Evolutionary conservation across 2,113 vertebrate species (phyloP).

Genomic region (Mus spicilegus): DNA sequence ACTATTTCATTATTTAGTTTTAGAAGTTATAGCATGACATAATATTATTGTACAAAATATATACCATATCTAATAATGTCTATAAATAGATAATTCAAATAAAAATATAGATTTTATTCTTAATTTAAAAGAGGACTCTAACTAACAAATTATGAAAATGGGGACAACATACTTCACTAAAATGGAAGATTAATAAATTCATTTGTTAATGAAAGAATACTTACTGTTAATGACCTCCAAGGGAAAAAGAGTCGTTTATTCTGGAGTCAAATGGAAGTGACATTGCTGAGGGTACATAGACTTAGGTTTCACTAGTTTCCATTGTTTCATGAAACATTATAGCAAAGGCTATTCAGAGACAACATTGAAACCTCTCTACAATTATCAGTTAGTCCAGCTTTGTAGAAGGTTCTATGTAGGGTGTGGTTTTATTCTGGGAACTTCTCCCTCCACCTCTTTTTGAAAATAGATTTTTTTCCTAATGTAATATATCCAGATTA

Average conservation of each 20-base stretch:
- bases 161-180: background rate
- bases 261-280: background rate
- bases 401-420: background rate
- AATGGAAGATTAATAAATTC: background rate
- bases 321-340: background rate
- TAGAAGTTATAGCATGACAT: background rate
- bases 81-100: background rate
- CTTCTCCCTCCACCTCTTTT: background rate
- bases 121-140: background rate
- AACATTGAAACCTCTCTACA: background rate
- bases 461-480: background rate
- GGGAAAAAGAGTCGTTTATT: background rate
- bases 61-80: background rate
- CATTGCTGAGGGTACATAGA: background rate
- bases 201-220: background rate
- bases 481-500: background rate
- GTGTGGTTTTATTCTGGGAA: background rate
- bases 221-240: background rate
- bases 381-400: background rate
- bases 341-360: background rate
- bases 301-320: background rate
- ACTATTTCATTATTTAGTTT: background rate
- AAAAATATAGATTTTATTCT: background rate
- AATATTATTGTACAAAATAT: conserved; percentile 9
- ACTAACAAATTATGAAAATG: background rate